Evolutionary conservation across 2,797 vertebrate genomes (phyloP).

Genomic region (Phoxinus dragarum): DNA sequence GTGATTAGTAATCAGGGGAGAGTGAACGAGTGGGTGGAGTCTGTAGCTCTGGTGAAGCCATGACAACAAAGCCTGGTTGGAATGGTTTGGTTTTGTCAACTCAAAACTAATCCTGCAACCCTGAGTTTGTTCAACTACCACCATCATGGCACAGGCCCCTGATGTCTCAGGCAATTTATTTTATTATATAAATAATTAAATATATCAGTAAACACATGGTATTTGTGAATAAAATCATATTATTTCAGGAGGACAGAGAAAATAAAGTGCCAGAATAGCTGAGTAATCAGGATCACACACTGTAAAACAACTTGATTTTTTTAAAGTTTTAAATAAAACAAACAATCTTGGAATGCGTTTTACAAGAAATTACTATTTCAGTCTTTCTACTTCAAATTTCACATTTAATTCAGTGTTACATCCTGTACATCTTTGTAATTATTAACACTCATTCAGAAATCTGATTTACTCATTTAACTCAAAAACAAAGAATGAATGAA

Average conservation of each 20-base stretch:
- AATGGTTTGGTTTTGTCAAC: no score
- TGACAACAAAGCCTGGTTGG: no score
- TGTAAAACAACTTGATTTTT: background rate
- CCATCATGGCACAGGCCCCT: no score
- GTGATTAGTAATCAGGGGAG: no score
- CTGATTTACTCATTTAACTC: background rate
- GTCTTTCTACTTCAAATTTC: no score
- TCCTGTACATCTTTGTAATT: no score
- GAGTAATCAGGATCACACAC: background rate
- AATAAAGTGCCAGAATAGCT: conserved; percentile 9
- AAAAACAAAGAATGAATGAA: background rate
- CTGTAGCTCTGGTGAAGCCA: no score
- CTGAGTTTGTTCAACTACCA: no score
- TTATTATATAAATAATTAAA: background rate
- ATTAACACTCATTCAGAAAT: background rate
- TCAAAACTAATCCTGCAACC: no score
- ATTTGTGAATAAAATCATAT: conserved; percentile 1
- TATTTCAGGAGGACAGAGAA: background rate
- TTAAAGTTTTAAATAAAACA: background rate
- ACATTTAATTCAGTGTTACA: no score
- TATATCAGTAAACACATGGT: background rate
- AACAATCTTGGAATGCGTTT: background rate
- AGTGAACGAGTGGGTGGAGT: no score
- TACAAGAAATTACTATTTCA: background rate
- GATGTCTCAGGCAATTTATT: background rate